phyloP scores from a whole-genome alignment of 2,797 vertebrate genomes.

The Florisuga fusca region DNA sequence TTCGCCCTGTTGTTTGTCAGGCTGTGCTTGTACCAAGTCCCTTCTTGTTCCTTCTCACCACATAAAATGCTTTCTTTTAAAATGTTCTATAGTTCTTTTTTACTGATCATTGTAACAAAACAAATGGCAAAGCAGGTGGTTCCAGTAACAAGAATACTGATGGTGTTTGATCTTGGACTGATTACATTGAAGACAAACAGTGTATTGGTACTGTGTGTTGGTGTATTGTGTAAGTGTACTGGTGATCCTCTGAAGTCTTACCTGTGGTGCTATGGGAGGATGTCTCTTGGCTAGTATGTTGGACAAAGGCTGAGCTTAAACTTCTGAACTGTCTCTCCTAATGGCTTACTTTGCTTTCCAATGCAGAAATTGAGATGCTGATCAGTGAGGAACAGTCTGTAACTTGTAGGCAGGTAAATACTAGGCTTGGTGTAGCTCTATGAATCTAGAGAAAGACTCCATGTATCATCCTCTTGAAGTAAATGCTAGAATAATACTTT shows the following conservation, averaged over 20 bases:
- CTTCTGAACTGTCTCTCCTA: not conserved
- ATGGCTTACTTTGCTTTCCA: not conserved
- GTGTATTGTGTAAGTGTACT: not conserved
- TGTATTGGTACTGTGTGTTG: not conserved
- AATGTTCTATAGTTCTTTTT: not conserved
- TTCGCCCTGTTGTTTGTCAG: not conserved
- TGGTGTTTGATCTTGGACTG: not conserved
- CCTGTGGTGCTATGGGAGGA: not conserved
- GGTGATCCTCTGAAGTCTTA: not conserved
- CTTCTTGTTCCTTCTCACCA: not conserved
- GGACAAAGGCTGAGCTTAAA: not conserved
- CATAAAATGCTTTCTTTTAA: not conserved
- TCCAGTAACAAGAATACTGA: not conserved
- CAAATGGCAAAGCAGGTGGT: not conserved
- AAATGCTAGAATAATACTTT: not conserved
- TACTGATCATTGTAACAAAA: not conserved
- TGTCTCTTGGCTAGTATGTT: not conserved
- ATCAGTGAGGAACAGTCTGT: not conserved
- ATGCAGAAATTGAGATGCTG: not conserved
- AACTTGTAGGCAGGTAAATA: not conserved
- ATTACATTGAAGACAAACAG: not conserved
- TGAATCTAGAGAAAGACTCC: not conserved
- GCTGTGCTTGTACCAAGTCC: not conserved
- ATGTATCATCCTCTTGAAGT: not conserved
- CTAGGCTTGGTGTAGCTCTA: not conserved